These are phyloP conservation scores for Pterocles orientalis DNA, from an alignment of 2,113 vertebrate genomes.

Conservation along the genomic window DNA sequence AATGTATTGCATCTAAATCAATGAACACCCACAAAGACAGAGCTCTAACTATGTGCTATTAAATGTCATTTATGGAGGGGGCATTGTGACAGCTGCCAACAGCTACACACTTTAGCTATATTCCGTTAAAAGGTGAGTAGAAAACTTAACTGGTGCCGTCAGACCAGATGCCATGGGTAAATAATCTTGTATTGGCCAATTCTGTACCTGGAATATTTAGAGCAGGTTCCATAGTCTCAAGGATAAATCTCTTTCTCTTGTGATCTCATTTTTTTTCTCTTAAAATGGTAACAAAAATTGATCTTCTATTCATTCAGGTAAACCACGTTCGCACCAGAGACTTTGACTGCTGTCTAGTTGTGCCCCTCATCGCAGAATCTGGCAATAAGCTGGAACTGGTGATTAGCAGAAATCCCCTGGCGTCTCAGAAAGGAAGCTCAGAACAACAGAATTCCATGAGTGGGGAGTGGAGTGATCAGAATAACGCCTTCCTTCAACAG, in stretches of 20 bases:
- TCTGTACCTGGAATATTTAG: neutral
- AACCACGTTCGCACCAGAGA: conserved; percentile 97
- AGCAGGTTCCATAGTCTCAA: neutral
- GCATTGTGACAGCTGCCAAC: neutral
- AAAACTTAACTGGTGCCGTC: neutral
- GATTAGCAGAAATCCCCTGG: conserved; percentile 91
- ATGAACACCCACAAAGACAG: neutral
- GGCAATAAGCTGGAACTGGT: conserved; percentile 96
- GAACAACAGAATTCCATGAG: conserved; percentile 43
- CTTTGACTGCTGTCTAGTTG: conserved; percentile 97
- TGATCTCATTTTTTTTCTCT: neutral
- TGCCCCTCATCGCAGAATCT: conserved; percentile 96
- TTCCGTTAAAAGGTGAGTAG: neutral
- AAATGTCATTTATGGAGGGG: neutral
- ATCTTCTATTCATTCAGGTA: conserved; percentile 76
- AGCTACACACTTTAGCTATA: neutral
- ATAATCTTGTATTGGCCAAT: rapidly evolving
- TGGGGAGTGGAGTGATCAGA: conserved; percentile 81
- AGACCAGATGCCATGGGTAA: neutral
- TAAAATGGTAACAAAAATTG: neutral
- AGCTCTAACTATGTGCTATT: neutral
- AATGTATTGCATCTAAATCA: neutral
- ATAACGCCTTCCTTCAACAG: conserved; percentile 76
- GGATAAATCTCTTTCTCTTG: neutral
- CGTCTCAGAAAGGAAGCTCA: conserved; percentile 72